Conservation (phyloP, 2,888 invertebrate genomes). For the Hemaris fuciformis region DNA sequence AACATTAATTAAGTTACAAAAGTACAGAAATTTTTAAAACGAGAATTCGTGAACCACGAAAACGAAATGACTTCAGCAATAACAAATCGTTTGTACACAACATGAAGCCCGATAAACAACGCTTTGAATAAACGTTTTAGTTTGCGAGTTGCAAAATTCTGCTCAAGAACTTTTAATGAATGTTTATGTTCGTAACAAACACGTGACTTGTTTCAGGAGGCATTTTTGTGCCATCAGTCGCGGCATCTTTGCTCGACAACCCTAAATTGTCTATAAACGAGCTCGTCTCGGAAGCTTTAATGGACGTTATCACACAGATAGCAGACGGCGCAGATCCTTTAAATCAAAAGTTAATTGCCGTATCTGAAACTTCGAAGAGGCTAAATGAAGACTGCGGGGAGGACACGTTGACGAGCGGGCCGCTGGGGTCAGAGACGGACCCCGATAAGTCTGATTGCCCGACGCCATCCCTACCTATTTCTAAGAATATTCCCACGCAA, state of each 20-base stretch:
- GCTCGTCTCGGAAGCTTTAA: slow-evolving; percentile 84
- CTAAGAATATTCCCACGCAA: slow-evolving; percentile 65
- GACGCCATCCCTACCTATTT: slow-evolving; percentile 67
- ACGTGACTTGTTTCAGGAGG: slow-evolving; percentile 56
- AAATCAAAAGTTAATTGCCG: slow-evolving; percentile 72
- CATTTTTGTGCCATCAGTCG: slow-evolving; percentile 81
- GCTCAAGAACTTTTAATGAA: background rate
- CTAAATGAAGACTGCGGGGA: slow-evolving; percentile 71
- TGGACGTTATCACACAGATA: slow-evolving; percentile 84
- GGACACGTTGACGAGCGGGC: slow-evolving; percentile 57
- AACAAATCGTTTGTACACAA: background rate
- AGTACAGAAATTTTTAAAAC: background rate
- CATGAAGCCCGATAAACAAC: background rate
- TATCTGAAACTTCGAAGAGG: slow-evolving; percentile 69
- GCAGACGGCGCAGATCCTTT: slow-evolving; percentile 81
- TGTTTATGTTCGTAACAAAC: background rate
- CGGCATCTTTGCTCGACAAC: slow-evolving; percentile 78
- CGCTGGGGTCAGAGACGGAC: slow-evolving; percentile 57
- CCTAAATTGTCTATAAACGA: slow-evolving; percentile 75
- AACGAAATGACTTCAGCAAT: background rate
- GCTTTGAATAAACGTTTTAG: background rate
- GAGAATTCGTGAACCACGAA: background rate
- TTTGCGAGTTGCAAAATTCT: background rate
- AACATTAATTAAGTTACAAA: background rate
- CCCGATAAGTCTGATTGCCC: slow-evolving; percentile 68